These are phyloP conservation scores for Saturnia japonica DNA, from an alignment of 2,888 invertebrate species.

Conservation along the genomic window DNA sequence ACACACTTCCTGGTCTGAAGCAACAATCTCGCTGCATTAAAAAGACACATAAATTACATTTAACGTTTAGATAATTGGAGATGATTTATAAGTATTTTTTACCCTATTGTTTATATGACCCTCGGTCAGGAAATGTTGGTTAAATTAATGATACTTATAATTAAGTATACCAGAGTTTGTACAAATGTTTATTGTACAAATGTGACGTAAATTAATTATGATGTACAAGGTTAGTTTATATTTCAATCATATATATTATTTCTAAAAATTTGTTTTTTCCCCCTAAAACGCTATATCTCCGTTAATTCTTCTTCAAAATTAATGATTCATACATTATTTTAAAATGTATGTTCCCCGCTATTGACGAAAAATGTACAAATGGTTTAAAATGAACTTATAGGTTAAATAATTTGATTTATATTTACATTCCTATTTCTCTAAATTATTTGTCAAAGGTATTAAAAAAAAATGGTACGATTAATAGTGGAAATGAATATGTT, in stretches of 20 bases:
- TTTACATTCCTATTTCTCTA: too few species aligned
- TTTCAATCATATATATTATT: background rate
- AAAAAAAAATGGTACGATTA: too few species aligned
- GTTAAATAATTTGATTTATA: too few species aligned
- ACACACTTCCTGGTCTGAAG: conserved; percentile 32
- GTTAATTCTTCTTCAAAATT: too few species aligned
- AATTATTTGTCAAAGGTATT: too few species aligned
- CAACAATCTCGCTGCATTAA: conserved; percentile 14
- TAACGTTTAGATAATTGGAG: conserved; percentile 12
- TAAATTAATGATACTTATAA: background rate
- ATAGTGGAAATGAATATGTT: too few species aligned
- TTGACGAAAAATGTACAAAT: too few species aligned
- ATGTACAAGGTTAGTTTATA: background rate
- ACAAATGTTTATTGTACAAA: background rate
- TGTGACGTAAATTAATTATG: background rate
- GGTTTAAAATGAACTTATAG: too few species aligned
- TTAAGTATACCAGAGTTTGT: background rate
- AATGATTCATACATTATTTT: too few species aligned
- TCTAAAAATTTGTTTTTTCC: background rate
- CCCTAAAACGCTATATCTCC: too few species aligned
- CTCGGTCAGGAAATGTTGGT: background rate
- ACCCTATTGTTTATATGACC: conserved; percentile 6
- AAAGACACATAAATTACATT: conserved; percentile 13
- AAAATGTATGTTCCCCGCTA: too few species aligned
- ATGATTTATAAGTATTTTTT: conserved; percentile 6